Conservation (phyloP, 2,113 vertebrate genomes). For the Ornithorhynchus anatinus region DNA sequence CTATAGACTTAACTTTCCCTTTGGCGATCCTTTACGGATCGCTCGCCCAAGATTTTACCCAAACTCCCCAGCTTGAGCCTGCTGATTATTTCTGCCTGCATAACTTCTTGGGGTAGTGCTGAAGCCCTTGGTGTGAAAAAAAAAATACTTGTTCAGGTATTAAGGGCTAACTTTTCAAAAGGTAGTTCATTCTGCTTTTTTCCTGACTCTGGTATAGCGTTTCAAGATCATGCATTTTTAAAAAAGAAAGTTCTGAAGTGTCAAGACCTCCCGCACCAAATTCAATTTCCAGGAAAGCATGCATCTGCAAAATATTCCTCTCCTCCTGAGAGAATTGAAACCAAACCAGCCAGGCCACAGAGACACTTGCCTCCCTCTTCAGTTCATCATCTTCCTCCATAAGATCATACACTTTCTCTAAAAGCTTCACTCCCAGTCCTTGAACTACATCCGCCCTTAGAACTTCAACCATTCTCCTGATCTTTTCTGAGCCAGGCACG, state of each 20-base stretch:
- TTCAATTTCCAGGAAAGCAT: not conserved
- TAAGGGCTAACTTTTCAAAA: too few relatives aligned
- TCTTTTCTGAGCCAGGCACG: slow-evolving; percentile 83
- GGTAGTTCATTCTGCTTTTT: too few relatives aligned
- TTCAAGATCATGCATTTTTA: too few relatives aligned
- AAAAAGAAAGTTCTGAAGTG: not conserved
- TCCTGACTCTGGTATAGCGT: too few relatives aligned
- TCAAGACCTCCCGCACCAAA: not conserved
- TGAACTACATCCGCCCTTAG: slow-evolving; percentile 89
- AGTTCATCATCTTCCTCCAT: slow-evolving; percentile 92
- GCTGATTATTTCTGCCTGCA: too few relatives aligned
- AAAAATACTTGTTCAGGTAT: too few relatives aligned
- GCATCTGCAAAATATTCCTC: not conserved
- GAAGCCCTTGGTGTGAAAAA: too few relatives aligned
- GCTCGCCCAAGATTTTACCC: too few relatives aligned
- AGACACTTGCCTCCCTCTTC: slow-evolving; percentile 82
- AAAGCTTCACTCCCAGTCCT: slow-evolving; percentile 88
- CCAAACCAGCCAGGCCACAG: not conserved
- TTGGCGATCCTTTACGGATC: too few relatives aligned
- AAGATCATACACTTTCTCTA: slow-evolving; percentile 86
- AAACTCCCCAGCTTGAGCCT: too few relatives aligned
- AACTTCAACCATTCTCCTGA: slow-evolving; percentile 87
- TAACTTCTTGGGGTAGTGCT: too few relatives aligned
- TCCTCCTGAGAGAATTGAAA: not conserved
- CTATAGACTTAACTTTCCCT: too few relatives aligned